A percentile compares a stretch with the other conserved stretches of the same genome.
Conservation (phyloP, 2,888 invertebrate genomes). For the Leistus spinibarbis region DNA sequence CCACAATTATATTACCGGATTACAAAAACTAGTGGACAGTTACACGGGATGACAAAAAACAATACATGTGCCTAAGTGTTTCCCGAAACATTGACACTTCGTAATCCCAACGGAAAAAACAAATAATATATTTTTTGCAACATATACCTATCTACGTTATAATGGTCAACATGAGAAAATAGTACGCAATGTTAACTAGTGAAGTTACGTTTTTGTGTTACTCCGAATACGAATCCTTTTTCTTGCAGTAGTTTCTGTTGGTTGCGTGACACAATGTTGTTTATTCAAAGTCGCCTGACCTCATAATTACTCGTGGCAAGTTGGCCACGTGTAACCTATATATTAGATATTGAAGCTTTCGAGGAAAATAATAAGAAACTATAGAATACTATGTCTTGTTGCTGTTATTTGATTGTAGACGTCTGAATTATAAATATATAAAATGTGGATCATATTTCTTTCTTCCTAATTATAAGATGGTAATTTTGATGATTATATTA, state of each 20-base stretch:
- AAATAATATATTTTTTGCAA: constrained; percentile 1
- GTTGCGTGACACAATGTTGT: constrained; percentile 36
- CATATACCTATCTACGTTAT: constrained; percentile 1
- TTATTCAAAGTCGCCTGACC: constrained; percentile 37
- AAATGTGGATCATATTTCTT: too few species aligned
- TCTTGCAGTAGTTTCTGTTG: constrained; percentile 33
- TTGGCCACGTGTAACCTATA: constrained; percentile 37
- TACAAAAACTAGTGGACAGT: constrained; percentile 21
- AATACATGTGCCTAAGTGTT: constrained; percentile 9
- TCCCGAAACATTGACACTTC: constrained; percentile 19
- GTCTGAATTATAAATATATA: too few species aligned
- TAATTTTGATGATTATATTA: too few species aligned
- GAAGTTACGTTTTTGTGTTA: constrained; percentile 34
- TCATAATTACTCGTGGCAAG: constrained; percentile 31
- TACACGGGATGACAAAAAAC: constrained; percentile 3
- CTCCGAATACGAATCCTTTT: constrained; percentile 32
- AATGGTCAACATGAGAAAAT: constrained; percentile 1
- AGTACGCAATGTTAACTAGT: not conserved
- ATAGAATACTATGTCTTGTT: not conserved
- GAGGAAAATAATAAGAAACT: constrained; percentile 10
- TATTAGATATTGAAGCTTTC: constrained; percentile 24
- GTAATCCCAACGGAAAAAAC: constrained; percentile 10
- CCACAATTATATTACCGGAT: constrained; percentile 8
- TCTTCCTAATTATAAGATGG: too few species aligned
- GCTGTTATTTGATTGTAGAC: too few species aligned